phyloP scores from a whole-genome alignment of 2,888 invertebrate species.

The Caprella mutica region DNA sequence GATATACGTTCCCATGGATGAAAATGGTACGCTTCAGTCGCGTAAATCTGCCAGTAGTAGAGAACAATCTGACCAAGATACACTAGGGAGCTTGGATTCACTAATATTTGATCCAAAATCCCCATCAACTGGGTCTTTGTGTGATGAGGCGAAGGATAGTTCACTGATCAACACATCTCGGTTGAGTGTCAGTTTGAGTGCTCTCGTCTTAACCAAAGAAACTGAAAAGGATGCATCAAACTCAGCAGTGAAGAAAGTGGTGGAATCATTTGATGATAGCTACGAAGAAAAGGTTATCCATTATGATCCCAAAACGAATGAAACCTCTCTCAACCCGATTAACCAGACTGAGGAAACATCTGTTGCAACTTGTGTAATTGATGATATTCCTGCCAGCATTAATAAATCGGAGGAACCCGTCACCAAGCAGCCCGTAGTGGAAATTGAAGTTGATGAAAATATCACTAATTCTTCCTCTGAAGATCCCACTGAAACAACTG shows the following conservation, averaged over 20 bases:
- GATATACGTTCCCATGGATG: constrained; percentile 38
- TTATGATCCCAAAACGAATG: constrained; percentile 4
- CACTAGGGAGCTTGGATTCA: constrained; percentile 36
- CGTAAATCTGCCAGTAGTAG: constrained; percentile 14
- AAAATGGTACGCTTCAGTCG: constrained; percentile 19
- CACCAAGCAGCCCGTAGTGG: too few relatives aligned
- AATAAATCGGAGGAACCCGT: too few relatives aligned
- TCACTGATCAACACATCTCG: constrained; percentile 1
- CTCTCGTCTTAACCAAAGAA: neutral
- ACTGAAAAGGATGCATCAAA: constrained; percentile 4
- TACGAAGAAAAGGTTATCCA: neutral
- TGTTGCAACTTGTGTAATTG: too few relatives aligned
- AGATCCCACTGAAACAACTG: too few relatives aligned
- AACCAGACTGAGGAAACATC: too few relatives aligned
- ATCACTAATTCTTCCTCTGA: too few relatives aligned
- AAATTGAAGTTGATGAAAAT: too few relatives aligned
- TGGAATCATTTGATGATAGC: constrained; percentile 1
- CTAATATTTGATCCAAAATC: constrained; percentile 37
- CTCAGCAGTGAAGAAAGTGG: neutral
- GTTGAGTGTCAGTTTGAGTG: neutral
- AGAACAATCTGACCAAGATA: constrained; percentile 35
- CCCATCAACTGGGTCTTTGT: constrained; percentile 15
- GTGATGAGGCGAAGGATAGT: constrained; percentile 13
- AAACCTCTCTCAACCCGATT: constrained; percentile 1
- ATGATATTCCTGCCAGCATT: too few relatives aligned